Conservation (phyloP, 2,888 invertebrate genomes). For the Byasa hedistus region DNA sequence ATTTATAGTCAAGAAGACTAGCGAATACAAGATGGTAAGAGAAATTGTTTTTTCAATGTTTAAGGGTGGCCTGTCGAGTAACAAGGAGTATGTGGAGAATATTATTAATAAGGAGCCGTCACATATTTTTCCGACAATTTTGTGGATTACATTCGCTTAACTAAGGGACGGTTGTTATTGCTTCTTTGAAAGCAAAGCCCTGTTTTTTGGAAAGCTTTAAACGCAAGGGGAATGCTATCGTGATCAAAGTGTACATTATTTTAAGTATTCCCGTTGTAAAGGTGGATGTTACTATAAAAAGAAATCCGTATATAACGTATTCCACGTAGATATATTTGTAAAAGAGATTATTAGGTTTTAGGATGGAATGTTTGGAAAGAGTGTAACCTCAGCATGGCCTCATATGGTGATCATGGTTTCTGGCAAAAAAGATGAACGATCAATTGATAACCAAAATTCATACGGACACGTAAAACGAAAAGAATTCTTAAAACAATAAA, state of each 20-base stretch:
- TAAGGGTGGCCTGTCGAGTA: not conserved
- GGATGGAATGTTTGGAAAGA: too few relatives aligned
- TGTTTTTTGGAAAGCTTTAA: slow-evolving; percentile 5
- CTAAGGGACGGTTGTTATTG: slow-evolving; percentile 9
- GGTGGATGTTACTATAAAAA: not conserved
- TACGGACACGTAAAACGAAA: too few relatives aligned
- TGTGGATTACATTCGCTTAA: slow-evolving; percentile 6
- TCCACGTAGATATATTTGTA: too few relatives aligned
- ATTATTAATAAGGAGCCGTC: slow-evolving; percentile 7
- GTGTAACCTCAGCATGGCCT: too few relatives aligned
- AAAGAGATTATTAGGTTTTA: too few relatives aligned
- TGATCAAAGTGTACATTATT: not conserved
- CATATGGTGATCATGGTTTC: too few relatives aligned
- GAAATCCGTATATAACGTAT: too few relatives aligned
- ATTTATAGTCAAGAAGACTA: too few relatives aligned
- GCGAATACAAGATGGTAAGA: too few relatives aligned
- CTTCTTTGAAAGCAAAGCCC: slow-evolving; percentile 16
- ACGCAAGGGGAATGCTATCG: not conserved
- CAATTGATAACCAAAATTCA: too few relatives aligned
- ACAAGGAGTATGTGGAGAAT: not conserved
- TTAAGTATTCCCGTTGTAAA: not conserved
- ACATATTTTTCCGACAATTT: slow-evolving; percentile 9
- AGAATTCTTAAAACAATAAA: too few relatives aligned
- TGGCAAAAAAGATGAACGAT: too few relatives aligned
- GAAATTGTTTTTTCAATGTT: not conserved